Evolutionary conservation across 2,797 vertebrate species (phyloP), one percentile per base, ranked within the genome.

Genomic region (Bovichtus variegatus): DNA sequence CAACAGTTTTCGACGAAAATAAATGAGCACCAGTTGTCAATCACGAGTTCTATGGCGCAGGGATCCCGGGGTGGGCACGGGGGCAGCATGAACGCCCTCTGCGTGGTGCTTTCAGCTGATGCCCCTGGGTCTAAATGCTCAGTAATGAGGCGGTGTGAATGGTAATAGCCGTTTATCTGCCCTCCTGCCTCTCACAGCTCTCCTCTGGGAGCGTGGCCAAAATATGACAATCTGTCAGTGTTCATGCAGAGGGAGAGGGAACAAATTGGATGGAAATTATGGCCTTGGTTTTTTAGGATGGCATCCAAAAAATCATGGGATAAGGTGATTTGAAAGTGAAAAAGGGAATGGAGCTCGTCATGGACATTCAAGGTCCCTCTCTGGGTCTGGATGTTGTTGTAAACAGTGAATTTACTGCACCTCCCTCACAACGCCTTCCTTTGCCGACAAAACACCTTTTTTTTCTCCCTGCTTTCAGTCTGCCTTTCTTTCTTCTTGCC

Each of bases 171-270:
- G 82, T 92, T 93, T 92, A 90, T 91, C 90, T 91, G 89, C 89
- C 90, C 93, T 92, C 85, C 89, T 84, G 82, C 91, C 85, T 91
- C 91, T 92, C 87, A 72, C 84, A 81, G 73, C 88, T 86, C 89
- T 92, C 92, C 90, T 85, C 94, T 80, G 93, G 94, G 94, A 94
- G 85, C 54, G 41, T 74, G 82, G 93, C 94, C 93, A 94, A 91
- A 92, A 94, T 93, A 93, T 93, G 93, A 93, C 93, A 94, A 90
- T 93, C 91, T 93, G 93, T 93, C 93, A 92, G 91, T 88, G 89
- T 84, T 89, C 90, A 84, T 76, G 86, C 89, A 75, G 90, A 83
- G 91, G n/a, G n/a, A 83, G 88, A 79, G 86, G 84, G 81, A 87
- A 87, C 89, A 92, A 92, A 93, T 94, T 90, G 92, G 89, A 93